Percentiles rank a stretch among this genome's conserved stretches.
Evolutionary conservation across 2,113 vertebrate genomes (phyloP).

Genomic region (Raja brachyura): DNA sequence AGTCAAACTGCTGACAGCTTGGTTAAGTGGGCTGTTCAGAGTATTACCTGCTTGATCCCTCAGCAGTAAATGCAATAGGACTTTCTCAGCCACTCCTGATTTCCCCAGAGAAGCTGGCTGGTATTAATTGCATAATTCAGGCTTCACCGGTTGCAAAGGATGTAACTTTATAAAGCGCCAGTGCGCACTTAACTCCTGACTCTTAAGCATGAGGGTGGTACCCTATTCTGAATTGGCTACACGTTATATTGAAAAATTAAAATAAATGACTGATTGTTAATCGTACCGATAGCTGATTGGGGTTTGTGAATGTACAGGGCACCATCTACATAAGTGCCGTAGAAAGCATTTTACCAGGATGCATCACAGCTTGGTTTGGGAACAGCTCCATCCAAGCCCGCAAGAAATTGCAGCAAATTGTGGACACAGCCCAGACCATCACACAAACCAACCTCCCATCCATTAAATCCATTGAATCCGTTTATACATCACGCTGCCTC

Average conservation of each 20-base stretch:
- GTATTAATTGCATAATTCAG: slow-evolving; percentile 1
- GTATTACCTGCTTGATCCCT: neutral
- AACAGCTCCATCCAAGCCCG: too few species aligned
- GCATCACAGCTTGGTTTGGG: too few species aligned
- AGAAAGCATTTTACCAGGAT: too few species aligned
- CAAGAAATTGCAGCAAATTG: too few species aligned
- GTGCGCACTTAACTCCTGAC: too few species aligned
- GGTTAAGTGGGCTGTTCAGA: slow-evolving; percentile 8
- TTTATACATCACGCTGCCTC: too few species aligned
- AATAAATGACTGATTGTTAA: neutral
- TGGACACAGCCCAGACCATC: too few species aligned
- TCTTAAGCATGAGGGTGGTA: neutral
- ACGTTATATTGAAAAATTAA: neutral
- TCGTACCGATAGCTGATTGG: neutral
- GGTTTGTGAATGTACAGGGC: too few species aligned
- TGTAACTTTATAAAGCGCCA: neutral
- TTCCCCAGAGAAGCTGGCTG: neutral
- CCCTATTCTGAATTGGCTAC: too few species aligned
- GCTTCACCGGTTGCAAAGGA: neutral
- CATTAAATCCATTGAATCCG: too few species aligned
- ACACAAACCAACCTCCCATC: too few species aligned
- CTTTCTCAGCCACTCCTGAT: neutral
- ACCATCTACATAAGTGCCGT: too few species aligned
- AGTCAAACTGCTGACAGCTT: neutral
- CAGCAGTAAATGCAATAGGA: neutral